These are phyloP conservation scores for Bradysia coprophila DNA, from an alignment of 1,140 invertebrate genomes.

Conservation along the genomic window DNA sequence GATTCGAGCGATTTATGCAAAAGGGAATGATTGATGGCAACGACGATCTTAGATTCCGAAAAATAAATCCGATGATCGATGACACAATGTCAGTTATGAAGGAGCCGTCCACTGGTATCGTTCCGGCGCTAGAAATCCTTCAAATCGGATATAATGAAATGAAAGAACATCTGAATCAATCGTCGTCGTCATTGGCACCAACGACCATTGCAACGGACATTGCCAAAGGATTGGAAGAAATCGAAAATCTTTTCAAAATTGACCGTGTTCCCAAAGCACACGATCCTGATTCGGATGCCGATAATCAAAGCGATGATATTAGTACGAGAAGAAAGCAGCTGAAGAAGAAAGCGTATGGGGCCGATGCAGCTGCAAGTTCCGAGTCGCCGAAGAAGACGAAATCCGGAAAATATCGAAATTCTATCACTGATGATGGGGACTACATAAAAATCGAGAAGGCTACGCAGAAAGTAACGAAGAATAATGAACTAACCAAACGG, in stretches of 20 bases:
- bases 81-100: not conserved
- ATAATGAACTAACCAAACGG: too few species aligned
- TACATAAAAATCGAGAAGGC: too few species aligned
- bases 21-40: not conserved
- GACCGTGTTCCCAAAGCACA: too few species aligned
- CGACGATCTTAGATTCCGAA: not conserved
- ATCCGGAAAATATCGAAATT: too few species aligned
- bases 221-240: not conserved
- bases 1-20: not conserved
- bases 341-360: too few species aligned
- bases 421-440: too few species aligned
- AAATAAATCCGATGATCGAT: not conserved
- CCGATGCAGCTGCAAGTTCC: too few species aligned
- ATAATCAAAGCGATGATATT: too few species aligned
- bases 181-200: not conserved
- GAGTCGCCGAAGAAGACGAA: too few species aligned
- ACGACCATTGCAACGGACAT: not conserved
- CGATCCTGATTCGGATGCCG: too few species aligned
- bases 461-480: too few species aligned
- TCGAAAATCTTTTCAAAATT: not conserved
- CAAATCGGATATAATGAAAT: conserved; percentile 1
- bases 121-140: not conserved
- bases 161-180: not conserved
- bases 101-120: not conserved
- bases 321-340: not conserved